Percentiles rank a stretch among this genome's conserved stretches.
Evolutionary conservation across 2,888 invertebrate genomes (phyloP).

Genomic region (Branchipolynoe longqiensis): DNA sequence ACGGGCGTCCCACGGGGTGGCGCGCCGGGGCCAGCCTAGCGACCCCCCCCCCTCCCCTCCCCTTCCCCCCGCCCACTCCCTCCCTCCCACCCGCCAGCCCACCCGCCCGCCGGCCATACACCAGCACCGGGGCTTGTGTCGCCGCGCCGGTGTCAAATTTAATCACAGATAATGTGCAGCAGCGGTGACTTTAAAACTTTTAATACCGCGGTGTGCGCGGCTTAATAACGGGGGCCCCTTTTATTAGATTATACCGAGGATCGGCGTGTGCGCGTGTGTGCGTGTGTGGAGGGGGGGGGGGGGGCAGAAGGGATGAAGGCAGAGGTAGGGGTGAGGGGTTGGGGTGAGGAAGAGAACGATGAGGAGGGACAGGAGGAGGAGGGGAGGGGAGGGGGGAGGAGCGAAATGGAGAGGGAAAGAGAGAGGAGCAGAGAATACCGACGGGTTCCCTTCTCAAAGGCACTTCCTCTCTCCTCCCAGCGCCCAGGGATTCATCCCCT

Average conservation of each 20-base stretch:
- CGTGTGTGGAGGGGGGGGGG: neutral
- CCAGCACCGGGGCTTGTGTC: too few relatives aligned
- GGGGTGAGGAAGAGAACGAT: neutral
- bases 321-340: too few relatives aligned
- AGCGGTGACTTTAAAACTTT: constrained; percentile 55
- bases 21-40: neutral
- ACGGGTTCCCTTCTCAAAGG: too few relatives aligned
- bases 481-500: too few relatives aligned
- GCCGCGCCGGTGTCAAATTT: constrained; percentile 51
- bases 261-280: neutral
- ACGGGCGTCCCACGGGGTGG: neutral
- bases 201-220: constrained; percentile 43
- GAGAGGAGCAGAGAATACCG: too few relatives aligned
- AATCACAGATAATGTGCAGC: constrained; percentile 57
- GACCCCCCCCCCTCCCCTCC: too few relatives aligned
- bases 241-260: constrained; percentile 57
- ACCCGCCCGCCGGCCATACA: too few relatives aligned
- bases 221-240: constrained; percentile 53
- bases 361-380: neutral
- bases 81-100: too few relatives aligned
- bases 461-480: too few relatives aligned
- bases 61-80: too few relatives aligned
- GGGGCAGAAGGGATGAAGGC: too few relatives aligned
- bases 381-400: neutral
- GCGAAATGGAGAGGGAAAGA: too few relatives aligned